Evolutionary conservation across 2,888 invertebrate species (phyloP), one percentile per base, ranked within the genome.

Genomic region (Thereva unica): DNA sequence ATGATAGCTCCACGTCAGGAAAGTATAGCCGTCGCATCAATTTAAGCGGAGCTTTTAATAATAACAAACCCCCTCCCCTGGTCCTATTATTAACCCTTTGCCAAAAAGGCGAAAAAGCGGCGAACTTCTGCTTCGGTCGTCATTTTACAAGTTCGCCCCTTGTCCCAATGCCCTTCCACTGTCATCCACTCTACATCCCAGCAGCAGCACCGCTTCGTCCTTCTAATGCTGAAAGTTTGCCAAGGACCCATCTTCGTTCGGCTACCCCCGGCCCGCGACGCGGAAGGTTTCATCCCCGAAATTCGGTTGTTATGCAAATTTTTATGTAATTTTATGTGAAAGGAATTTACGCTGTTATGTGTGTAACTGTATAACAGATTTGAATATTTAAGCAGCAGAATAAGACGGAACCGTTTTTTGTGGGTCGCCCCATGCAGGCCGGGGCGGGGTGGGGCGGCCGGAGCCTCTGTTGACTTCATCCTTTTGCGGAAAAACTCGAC

Each of bases 251-350:
- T 47, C 9, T 5, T 12, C 47, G 2, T 47, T 47, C 2, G 3
- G 5, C n/a, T 47, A n/a, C 10, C 47, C 5, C 10, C 47, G 5
- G 50, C 6, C 50, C 34, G 23, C 35, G 34, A 50, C 8, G 7
- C 5, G 35, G 50, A 41, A 52, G 49, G 52, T 56, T 68, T 68
- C 56, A 54, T 42, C 65, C 65, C 68, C 49, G 47, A 68, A 68
- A 64, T 68, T 68, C 64, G 66, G 68, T 66, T 68, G 68, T 68
- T 68, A 68, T 68, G 68, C 66, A 68, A 68, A 68, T 68, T 68
- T 68, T 68, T 68, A 68, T 66, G 68, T 68, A 66, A 68, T 68
- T 68, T 68, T 66, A 68, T 68, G 63, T 68, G 66, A 68, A 68
- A 66, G 68, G 68, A 68, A 68, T 68, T 63, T 68, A 63, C 59